Evolutionary conservation across 2,113 vertebrate species (phyloP).

Genomic region (Paradoxurus hermaphroditus): DNA sequence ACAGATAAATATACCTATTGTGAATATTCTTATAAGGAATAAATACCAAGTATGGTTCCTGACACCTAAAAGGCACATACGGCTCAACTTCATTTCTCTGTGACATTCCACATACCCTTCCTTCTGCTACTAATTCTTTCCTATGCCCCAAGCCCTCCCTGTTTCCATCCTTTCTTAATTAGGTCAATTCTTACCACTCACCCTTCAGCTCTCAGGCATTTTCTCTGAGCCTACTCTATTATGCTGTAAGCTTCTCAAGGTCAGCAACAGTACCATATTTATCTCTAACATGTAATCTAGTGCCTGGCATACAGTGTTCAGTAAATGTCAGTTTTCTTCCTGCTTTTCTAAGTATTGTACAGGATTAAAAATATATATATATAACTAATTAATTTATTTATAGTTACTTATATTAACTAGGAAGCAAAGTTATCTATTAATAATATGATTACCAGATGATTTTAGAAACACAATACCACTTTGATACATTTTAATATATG

Average conservation of each 20-base stretch:
- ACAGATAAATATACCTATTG: neutral
- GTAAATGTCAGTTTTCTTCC: neutral
- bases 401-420: conserved; percentile 54
- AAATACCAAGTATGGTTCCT: neutral
- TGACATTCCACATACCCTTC: neutral
- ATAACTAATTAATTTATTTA: neutral
- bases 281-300: neutral
- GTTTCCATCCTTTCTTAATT: neutral
- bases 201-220: neutral
- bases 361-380: neutral
- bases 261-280: neutral
- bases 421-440: conserved; percentile 48
- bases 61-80: neutral
- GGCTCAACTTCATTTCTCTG: neutral
- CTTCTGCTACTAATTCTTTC: neutral
- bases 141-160: neutral
- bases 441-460: neutral
- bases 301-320: neutral
- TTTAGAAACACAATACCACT: neutral
- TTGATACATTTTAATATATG: neutral
- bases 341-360: neutral
- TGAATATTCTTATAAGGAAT: neutral
- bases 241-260: neutral
- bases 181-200: neutral
- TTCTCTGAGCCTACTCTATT: neutral